Base-by-base conservation (phyloP, 2,797 vertebrate genomes). In the Anabas testudineus region DNA sequence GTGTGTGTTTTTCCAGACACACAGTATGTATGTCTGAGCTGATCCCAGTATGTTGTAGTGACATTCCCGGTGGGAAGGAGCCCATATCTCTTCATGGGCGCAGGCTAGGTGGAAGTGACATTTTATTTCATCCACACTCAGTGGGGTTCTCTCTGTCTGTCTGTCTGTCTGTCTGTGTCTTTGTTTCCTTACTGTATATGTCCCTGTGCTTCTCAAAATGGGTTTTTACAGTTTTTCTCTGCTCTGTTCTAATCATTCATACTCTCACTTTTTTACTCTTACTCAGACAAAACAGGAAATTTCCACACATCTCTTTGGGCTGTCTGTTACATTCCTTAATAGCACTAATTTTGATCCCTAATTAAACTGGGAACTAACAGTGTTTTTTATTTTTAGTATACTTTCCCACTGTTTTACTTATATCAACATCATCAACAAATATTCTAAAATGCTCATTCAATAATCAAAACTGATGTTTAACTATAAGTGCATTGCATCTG, bases 21-120 rank as follows among this genome's bases (percentile, higher is more conserved):
- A 15, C 70, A 9, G 73, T 62, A 64, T 80, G 67, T 74, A 59
- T 64, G 86, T 88, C 75, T 76, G 71, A 74, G 83, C 65, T 32
- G 69, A 90, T 91, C 76, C 72, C 57, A 22, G 69, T 74, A 45
- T 73, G 85, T 66, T 71, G 69, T 68, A 52, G 85, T 92, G 92
- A 93, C 92, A 92, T 94, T 92, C 92, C 93, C 93, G 61, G 69
- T 88, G 91, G 92, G 92, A 88, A 93, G 91, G 89, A 91, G 91
- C 87, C 83, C 76, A 16, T 80, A 72, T 91, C 82, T 59, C 76
- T 69, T 86, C 74, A 73, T 24, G 76, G 67, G 67, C 8, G 5
- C 53, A 78, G 54, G 53, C 42, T 49, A 51, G 67, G 63, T 66
- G 66, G 51, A 81, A 59, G 80, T 74, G 83, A 90, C 84, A 69